phyloP scores from a whole-genome alignment of 2,888 invertebrate genomes.

The Ecliptopera silaceata region DNA sequence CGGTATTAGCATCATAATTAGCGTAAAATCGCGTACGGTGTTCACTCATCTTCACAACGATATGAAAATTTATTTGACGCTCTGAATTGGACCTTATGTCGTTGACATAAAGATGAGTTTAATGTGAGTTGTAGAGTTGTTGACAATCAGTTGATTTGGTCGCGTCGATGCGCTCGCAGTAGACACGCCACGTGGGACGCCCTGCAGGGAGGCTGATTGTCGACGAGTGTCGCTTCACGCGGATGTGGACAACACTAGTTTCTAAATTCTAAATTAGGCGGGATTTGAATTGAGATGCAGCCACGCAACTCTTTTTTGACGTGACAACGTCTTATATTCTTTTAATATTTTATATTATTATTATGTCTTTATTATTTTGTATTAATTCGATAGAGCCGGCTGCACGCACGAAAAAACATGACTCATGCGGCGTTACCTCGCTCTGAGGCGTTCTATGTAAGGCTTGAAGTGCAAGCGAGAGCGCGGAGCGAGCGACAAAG shows the following conservation, averaged over 20 bases:
- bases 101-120: conserved; percentile 33
- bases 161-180: conserved; percentile 59
- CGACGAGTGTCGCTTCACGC: conserved; percentile 74
- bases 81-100: conserved; percentile 21
- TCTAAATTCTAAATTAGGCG: conserved; percentile 50
- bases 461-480: no score
- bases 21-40: conserved; percentile 63
- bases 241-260: conserved; percentile 63
- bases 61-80: conserved; percentile 21
- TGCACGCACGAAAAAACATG: no score
- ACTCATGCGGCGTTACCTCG: no score
- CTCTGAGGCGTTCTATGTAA: no score
- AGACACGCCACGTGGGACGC: conserved; percentile 69
- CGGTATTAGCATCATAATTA: conserved; percentile 70
- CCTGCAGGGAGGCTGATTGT: conserved; percentile 74
- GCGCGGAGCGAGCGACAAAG: no score
- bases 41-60: conserved; percentile 51
- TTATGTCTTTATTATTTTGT: no score
- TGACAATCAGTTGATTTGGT: conserved; percentile 58
- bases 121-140: conserved; percentile 29
- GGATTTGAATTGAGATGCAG: conserved; percentile 23
- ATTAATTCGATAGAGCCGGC: no score
- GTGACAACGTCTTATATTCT: no score
- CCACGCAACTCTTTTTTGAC: no score
- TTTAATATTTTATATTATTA: no score